These are phyloP conservation scores for Drosophila novamexicana DNA, from an alignment of 1,140 invertebrate species.

Conservation along the genomic window DNA sequence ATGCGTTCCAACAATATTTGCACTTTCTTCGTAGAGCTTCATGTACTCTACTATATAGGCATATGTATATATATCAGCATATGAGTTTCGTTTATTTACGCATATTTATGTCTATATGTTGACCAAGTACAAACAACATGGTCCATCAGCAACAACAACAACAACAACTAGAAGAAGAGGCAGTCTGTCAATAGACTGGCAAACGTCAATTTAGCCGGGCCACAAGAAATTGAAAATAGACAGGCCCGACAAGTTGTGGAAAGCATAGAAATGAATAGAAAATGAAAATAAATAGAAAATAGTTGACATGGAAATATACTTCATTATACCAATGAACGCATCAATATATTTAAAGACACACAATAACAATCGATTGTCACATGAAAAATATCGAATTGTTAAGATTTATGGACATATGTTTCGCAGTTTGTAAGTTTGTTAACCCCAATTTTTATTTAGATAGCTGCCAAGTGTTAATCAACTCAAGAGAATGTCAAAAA, in stretches of 20 bases:
- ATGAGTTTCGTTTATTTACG: slow-evolving; percentile 65
- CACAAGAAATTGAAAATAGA: slow-evolving; percentile 76
- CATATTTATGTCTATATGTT: slow-evolving; percentile 78
- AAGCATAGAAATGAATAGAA: slow-evolving; percentile 14
- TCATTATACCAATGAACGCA: slow-evolving; percentile 12
- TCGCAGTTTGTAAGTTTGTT: background rate
- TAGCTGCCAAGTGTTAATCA: no score
- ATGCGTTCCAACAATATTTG: slow-evolving; percentile 70
- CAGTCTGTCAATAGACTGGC: slow-evolving; percentile 73
- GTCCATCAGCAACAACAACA: slow-evolving; percentile 50
- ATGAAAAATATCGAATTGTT: background rate
- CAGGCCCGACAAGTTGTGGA: slow-evolving; percentile 44
- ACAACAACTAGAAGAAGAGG: slow-evolving; percentile 12
- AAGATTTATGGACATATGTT: background rate
- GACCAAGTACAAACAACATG: slow-evolving; percentile 68
- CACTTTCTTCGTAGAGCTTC: slow-evolving; percentile 60
- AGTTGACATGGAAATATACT: slow-evolving; percentile 48
- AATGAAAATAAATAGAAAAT: slow-evolving; percentile 50
- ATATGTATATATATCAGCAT: slow-evolving; percentile 1
- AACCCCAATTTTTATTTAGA: background rate
- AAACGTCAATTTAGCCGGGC: slow-evolving; percentile 70
- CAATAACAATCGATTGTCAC: slow-evolving; percentile 6
- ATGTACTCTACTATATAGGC: background rate
- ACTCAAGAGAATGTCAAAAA: no score
- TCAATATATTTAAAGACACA: background rate